Evolutionary conservation across 1,140 invertebrate species (phyloP).

Genomic region (Zelostemma sp.): DNA sequence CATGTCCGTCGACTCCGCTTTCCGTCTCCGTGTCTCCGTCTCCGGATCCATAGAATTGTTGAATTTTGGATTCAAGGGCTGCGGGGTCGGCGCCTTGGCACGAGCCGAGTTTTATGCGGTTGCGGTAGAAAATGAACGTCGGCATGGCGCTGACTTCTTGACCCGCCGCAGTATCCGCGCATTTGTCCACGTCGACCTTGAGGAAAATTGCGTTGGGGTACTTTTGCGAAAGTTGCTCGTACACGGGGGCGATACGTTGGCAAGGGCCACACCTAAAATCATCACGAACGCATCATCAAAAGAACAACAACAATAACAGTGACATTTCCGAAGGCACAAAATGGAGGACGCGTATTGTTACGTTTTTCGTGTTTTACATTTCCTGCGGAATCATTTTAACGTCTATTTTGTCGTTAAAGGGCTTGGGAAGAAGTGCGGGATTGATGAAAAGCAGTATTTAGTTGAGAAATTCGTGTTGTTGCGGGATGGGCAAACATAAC

Average conservation of each 20-base stretch:
- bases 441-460: too few relatives aligned
- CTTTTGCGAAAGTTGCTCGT: constrained; percentile 86
- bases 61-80: constrained; percentile 89
- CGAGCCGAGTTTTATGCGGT: constrained; percentile 81
- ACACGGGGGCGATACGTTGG: constrained; percentile 90
- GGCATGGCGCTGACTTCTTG: constrained; percentile 96
- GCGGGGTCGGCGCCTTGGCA: constrained; percentile 88
- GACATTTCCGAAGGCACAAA: too few relatives aligned
- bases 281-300: too few relatives aligned
- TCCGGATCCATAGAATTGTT: constrained; percentile 85
- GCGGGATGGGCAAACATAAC: too few relatives aligned
- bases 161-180: constrained; percentile 84
- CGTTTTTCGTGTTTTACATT: too few relatives aligned
- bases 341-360: too few relatives aligned
- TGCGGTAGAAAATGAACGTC: constrained; percentile 96
- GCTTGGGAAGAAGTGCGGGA: too few relatives aligned
- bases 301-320: too few relatives aligned
- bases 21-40: constrained; percentile 73
- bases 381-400: too few relatives aligned
- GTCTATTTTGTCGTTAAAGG: too few relatives aligned
- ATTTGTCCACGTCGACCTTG: constrained; percentile 95
- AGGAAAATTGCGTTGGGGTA: constrained; percentile 93
- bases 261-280: constrained; percentile 92
- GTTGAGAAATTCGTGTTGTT: too few relatives aligned
- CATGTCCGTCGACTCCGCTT: constrained; percentile 82